phyloP scores from a whole-genome alignment of 2,113 vertebrate species.

The Erythrocebus patas region DNA sequence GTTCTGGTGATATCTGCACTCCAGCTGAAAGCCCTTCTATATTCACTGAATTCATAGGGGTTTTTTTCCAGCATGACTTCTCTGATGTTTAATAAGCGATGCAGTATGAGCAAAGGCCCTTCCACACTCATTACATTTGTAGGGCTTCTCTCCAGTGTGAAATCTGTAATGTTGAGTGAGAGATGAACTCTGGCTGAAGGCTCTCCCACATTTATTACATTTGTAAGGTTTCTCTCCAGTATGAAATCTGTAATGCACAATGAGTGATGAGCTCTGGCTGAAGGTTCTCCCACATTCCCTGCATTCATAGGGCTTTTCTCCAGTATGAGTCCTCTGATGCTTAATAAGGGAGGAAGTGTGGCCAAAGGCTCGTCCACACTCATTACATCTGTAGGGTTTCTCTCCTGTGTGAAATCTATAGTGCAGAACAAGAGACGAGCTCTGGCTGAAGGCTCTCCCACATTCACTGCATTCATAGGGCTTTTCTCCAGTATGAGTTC shows the following conservation, averaged over 20 bases:
- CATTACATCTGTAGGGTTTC: conserved; percentile 44
- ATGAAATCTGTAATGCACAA: conserved; percentile 40
- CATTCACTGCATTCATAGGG: conserved; percentile 73
- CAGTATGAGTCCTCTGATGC: conserved; percentile 56
- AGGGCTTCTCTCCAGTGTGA: conserved; percentile 52
- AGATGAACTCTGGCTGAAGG: conserved; percentile 53
- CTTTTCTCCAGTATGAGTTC: conserved; percentile 55
- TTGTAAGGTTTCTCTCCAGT: conserved; percentile 45
- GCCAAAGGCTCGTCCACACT: conserved; percentile 45
- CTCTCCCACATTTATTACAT: conserved; percentile 37
- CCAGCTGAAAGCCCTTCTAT: not conserved
- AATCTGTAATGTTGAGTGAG: conserved; percentile 46
- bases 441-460: conserved; percentile 65
- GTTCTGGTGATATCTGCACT: not conserved
- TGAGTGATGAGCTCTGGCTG: conserved; percentile 63
- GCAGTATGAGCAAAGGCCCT: conserved; percentile 48
- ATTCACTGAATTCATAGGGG: not conserved
- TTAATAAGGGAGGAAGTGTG: conserved; percentile 36
- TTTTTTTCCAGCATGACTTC: conserved; percentile 20
- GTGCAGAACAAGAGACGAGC: conserved; percentile 48
- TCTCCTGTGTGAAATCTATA: conserved; percentile 53
- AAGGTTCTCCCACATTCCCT: conserved; percentile 56
- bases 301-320: conserved; percentile 60
- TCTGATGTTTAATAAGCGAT: conserved; percentile 48
- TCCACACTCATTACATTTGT: conserved; percentile 47